These are phyloP conservation scores for Periophthalmodon schlosseri DNA, from an alignment of 2,113 vertebrate genomes.

Conservation along the genomic window DNA sequence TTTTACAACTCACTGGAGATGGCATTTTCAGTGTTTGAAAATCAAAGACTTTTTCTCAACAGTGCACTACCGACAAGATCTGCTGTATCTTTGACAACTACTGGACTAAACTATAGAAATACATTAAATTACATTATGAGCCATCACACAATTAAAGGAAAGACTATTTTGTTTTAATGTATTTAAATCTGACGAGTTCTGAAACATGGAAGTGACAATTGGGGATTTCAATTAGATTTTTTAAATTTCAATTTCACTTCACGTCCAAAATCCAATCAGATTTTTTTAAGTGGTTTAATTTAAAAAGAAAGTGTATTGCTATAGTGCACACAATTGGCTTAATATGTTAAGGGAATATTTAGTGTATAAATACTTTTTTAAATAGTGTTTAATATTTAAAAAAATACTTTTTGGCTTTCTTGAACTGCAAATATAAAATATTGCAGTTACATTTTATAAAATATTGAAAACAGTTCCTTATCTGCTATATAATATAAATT, in stretches of 20 bases:
- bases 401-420: background rate
- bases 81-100: slow-evolving; percentile 26
- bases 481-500: background rate
- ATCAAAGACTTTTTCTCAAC: slow-evolving; percentile 43
- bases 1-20: slow-evolving; percentile 2
- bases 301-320: background rate
- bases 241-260: slow-evolving; percentile 20
- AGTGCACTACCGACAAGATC: slow-evolving; percentile 31
- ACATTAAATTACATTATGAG: slow-evolving; percentile 11
- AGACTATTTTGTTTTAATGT: background rate
- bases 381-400: background rate
- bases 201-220: slow-evolving; percentile 5
- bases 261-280: background rate
- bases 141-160: background rate
- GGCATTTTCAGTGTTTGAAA: slow-evolving; percentile 1
- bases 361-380: too few relatives aligned
- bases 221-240: slow-evolving; percentile 8
- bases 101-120: slow-evolving; percentile 11
- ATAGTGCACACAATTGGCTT: background rate
- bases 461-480: background rate
- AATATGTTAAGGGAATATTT: too few relatives aligned
- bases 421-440: background rate
- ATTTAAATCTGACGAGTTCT: slow-evolving; percentile 11
- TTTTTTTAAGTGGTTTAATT: background rate
- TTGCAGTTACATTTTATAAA: background rate